phyloP scores from a whole-genome alignment of 2,797 vertebrate genomes.

The Sebastes minor region DNA sequence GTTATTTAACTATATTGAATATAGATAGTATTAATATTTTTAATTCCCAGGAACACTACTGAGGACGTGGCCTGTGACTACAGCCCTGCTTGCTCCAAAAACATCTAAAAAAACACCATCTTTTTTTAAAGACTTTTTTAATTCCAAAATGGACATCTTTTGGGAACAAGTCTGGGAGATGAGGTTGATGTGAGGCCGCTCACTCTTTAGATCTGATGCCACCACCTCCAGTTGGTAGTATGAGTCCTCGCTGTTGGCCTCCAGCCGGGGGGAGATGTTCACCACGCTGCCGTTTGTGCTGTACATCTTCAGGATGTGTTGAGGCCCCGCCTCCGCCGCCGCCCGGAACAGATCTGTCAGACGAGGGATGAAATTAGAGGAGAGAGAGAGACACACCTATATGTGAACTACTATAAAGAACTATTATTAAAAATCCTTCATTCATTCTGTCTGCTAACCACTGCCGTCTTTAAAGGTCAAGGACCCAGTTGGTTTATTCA shows the following conservation, averaged over 20 bases:
- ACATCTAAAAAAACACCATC: no score
- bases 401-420: background rate
- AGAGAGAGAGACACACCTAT: background rate
- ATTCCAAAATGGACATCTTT: no score
- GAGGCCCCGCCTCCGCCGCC: constrained; percentile 67
- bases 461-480: background rate
- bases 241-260: constrained; percentile 56
- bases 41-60: background rate
- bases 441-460: background rate
- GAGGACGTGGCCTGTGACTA: background rate
- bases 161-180: no score
- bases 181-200: background rate
- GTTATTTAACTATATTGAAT: background rate
- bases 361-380: no score
- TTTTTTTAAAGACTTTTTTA: no score
- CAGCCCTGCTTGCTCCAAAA: no score
- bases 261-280: constrained; percentile 70
- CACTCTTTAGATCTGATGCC: constrained; percentile 52
- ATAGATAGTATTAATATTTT: background rate
- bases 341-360: constrained; percentile 65
- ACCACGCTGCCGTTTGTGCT: constrained; percentile 55
- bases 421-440: background rate
- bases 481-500: background rate
- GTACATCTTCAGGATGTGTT: constrained; percentile 78
- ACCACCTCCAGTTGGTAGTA: constrained; percentile 73